These are phyloP conservation scores for Diploptera punctata DNA, from an alignment of 2,888 invertebrate species.

Conservation along the genomic window DNA sequence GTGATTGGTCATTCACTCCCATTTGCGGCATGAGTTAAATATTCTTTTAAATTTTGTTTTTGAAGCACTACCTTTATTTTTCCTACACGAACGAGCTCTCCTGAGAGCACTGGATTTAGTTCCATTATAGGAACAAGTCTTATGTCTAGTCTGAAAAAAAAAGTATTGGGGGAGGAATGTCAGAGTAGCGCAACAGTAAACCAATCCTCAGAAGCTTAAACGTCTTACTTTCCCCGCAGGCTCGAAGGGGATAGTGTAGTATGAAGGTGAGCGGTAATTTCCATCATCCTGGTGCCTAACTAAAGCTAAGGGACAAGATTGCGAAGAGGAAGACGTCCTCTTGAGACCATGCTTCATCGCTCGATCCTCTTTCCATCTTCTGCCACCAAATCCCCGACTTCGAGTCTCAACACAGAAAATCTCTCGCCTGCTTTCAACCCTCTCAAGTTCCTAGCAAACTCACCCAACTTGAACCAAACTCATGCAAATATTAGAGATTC, in stretches of 20 bases:
- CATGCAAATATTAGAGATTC: no score
- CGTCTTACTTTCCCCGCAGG: not conserved
- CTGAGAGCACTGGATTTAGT: no score
- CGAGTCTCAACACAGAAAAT: conserved; percentile 8
- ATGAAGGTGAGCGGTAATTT: conserved; percentile 1
- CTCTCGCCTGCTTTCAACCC: not conserved
- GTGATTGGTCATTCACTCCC: no score
- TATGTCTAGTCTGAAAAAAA: not conserved
- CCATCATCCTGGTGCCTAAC: conserved; percentile 1
- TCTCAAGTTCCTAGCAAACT: not conserved
- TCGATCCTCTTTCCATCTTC: not conserved
- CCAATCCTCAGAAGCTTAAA: not conserved
- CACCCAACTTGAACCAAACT: no score
- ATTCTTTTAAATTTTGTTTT: no score
- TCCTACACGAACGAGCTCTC: no score
- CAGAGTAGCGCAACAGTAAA: not conserved
- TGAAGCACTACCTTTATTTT: no score
- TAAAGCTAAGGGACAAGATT: conserved; percentile 9
- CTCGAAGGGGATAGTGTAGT: not conserved
- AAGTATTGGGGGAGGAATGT: not conserved
- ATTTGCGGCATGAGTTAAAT: no score
- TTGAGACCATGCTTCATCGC: not conserved
- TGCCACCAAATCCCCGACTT: conserved; percentile 18
- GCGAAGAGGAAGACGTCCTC: not conserved
- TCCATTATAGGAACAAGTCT: no score